A percentile compares a stretch with the other conserved stretches of the same genome.
phyloP scores from a whole-genome alignment of 1,140 invertebrate genomes.

The Drosophila hydei region DNA sequence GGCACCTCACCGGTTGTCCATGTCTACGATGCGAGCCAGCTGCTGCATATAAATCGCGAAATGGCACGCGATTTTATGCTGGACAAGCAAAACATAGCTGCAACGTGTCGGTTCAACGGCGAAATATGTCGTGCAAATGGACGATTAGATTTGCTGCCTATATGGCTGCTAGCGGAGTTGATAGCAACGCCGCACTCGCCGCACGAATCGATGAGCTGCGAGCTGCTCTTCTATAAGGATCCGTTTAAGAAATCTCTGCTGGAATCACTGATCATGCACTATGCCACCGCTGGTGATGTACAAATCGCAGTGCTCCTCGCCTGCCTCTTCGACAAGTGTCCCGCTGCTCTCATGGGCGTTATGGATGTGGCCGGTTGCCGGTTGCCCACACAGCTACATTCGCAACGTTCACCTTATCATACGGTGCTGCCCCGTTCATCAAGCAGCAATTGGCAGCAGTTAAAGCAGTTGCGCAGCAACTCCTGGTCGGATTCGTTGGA shows the following conservation, averaged over 20 bases:
- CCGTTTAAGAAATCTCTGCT: constrained; percentile 94
- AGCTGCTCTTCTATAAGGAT: constrained; percentile 85
- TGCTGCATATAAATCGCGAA: constrained; percentile 91
- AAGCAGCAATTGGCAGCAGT: constrained; percentile 51
- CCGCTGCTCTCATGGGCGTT: constrained; percentile 21
- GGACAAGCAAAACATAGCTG: constrained; percentile 86
- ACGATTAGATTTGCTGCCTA: constrained; percentile 92
- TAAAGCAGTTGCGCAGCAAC: constrained; percentile 92
- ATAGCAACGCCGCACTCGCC: constrained; percentile 86
- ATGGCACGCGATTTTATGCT: constrained; percentile 93
- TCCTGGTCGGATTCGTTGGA: constrained; percentile 95
- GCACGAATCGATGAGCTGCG: constrained; percentile 64
- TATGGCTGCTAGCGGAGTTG: constrained; percentile 92
- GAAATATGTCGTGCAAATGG: constrained; percentile 89
- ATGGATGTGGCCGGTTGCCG: constrained; percentile 40
- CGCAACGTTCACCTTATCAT: constrained; percentile 94
- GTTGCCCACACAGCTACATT: constrained; percentile 80
- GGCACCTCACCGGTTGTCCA: constrained; percentile 86
- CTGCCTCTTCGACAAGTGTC: constrained; percentile 90
- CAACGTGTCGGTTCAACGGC: constrained; percentile 91
- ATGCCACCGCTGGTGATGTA: constrained; percentile 91
- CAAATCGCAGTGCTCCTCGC: constrained; percentile 97
- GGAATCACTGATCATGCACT: constrained; percentile 93
- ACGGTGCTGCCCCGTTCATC: constrained; percentile 89
- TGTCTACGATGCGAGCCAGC: constrained; percentile 91